phyloP scores from a whole-genome alignment of 2,797 vertebrate species.

The Geotrypetes seraphini region DNA sequence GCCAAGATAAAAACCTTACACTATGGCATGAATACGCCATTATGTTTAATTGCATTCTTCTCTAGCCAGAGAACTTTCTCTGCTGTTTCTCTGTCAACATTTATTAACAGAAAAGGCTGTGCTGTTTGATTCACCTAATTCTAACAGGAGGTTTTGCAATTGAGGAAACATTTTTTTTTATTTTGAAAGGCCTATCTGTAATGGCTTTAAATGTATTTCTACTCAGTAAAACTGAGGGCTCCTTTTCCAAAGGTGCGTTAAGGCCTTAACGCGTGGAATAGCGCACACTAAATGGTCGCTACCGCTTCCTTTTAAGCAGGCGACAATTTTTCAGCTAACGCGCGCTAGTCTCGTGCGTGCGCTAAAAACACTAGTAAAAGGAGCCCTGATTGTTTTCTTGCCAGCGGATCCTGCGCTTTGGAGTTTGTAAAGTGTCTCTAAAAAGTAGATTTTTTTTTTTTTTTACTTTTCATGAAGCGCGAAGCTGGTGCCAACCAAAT shows the following conservation, averaged over 20 bases:
- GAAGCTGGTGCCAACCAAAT: not conserved
- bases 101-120: conserved; percentile 22
- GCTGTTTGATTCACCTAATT: conserved; percentile 14
- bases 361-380: too few species aligned
- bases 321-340: too few species aligned
- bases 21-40: conserved; percentile 13
- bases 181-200: not conserved
- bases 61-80: conserved; percentile 29
- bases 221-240: not conserved
- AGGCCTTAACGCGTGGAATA: too few species aligned
- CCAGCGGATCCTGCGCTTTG: not conserved
- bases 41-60: conserved; percentile 27
- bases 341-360: too few species aligned
- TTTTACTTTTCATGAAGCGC: conserved; percentile 2
- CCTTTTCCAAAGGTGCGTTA: too few species aligned
- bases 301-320: too few species aligned
- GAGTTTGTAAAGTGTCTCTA: conserved; percentile 9
- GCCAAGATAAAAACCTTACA: conserved; percentile 32
- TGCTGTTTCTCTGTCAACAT: conserved; percentile 28
- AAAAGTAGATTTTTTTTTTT: conserved; percentile 17
- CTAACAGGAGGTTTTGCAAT: conserved; percentile 11
- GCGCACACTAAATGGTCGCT: too few species aligned
- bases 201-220: too few species aligned
- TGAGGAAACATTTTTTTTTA: not conserved
- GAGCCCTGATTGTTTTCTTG: too few species aligned